Base-by-base conservation (phyloP, 2,888 invertebrate genomes). In the Plutella xylostella region DNA sequence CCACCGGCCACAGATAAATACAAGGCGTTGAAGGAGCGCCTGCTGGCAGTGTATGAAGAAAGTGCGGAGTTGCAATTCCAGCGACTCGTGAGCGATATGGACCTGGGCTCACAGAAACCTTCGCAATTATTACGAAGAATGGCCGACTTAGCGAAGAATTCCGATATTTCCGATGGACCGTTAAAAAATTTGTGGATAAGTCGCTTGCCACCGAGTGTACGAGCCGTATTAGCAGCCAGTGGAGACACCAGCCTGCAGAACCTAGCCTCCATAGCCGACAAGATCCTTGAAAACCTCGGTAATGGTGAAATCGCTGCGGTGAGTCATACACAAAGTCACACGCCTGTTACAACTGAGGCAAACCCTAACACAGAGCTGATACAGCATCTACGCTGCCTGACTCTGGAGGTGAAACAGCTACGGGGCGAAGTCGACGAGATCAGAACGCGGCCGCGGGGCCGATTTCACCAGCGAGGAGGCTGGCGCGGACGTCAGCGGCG, bases 61-160 rank as follows among this genome's bases (percentile, higher is more conserved):
- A 43, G 41, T 3, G 43, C 42, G 11, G 37, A 42, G 2, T 9
- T 38, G 1, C 48, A 45, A 11, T 37, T 48, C 14, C 46, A 46
- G 18, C 33, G 28, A 12, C 14, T 50, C 1, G 40, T 50, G 6
- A 17, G 41, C 1, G 46, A 49, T n/a, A 40, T 49, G 34, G 34
- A 47, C 4, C 31, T 49, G 5, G 47, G 45, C 5, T 22, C 35
- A 6, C 46, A 47, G 12, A 46, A 47, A 18, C 34, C 49, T 3
- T 40, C 37, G 2, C 47, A 49, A 25, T 25, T 49, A 5, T 25
- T 47, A n/a, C 17, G 42, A 3, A 19, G 17, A n/a, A 47, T 49
- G 49, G 15, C 22, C 3, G 37, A 45, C 1, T n/a, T 49, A 30
- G 46, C 33, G 2, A 37, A 28, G 4, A 34, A 35, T n/a, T 28